Percentiles rank a stretch among this genome's conserved stretches.
Conservation (phyloP, 2,888 invertebrate species). For the Cephonodes hylas region DNA sequence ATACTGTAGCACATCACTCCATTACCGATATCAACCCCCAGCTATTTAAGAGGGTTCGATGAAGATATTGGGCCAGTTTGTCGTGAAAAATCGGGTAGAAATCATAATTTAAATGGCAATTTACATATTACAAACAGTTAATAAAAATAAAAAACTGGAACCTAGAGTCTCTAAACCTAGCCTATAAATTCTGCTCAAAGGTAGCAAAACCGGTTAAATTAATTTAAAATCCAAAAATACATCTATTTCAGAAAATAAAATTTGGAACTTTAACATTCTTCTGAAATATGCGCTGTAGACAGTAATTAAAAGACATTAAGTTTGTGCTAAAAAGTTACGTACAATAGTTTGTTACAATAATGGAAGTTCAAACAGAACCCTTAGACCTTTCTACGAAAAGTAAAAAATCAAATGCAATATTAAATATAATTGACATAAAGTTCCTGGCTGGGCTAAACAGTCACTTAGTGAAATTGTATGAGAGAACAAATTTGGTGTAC, state of each 20-base stretch:
- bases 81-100: conserved; percentile 53
- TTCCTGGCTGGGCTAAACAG: conserved; percentile 67
- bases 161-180: too few relatives aligned
- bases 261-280: too few relatives aligned
- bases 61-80: conserved; percentile 57
- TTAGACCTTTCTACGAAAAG: conserved; percentile 62
- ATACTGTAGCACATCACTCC: conserved; percentile 44
- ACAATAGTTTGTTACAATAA: conserved; percentile 20
- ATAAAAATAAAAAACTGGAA: too few relatives aligned
- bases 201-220: too few relatives aligned
- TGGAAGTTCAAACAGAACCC: conserved; percentile 69
- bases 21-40: conserved; percentile 58
- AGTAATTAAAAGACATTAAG: too few relatives aligned
- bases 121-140: neutral
- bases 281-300: too few relatives aligned
- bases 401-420: conserved; percentile 38
- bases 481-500: conserved; percentile 53
- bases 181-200: too few relatives aligned
- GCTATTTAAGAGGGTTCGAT: conserved; percentile 64
- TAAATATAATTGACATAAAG: conserved; percentile 64
- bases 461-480: conserved; percentile 66
- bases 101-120: conserved; percentile 29
- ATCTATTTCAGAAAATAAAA: too few relatives aligned
- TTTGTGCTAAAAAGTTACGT: conserved; percentile 11
- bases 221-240: too few relatives aligned